A percentile compares a stretch with the other conserved stretches of the same genome.
phyloP scores from a whole-genome alignment of 2,888 invertebrate genomes.

The Drosophila formosana region DNA sequence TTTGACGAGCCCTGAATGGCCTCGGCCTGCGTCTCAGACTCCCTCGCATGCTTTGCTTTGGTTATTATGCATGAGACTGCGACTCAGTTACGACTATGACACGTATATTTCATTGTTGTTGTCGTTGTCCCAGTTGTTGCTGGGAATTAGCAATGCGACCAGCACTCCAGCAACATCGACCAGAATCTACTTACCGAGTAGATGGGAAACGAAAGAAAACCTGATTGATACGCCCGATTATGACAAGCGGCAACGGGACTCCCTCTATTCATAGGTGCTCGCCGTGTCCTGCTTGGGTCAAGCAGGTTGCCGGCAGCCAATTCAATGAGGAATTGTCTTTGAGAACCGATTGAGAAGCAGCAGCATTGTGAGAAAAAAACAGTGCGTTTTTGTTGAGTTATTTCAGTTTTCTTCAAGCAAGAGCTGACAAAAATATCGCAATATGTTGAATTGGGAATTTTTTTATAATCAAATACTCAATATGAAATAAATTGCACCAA shows the following conservation, averaged over 20 bases:
- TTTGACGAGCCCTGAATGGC: constrained; percentile 71
- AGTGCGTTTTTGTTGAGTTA: not conserved
- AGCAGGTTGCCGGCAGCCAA: constrained; percentile 24
- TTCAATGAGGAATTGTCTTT: not conserved
- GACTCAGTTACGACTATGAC: constrained; percentile 54
- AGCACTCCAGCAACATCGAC: constrained; percentile 30
- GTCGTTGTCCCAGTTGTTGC: constrained; percentile 11
- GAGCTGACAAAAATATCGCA: too few relatives aligned
- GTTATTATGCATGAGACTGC: constrained; percentile 65
- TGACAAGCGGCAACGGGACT: constrained; percentile 38
- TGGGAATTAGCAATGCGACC: constrained; percentile 70
- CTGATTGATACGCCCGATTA: constrained; percentile 54
- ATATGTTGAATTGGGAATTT: too few relatives aligned
- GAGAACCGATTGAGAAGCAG: constrained; percentile 1
- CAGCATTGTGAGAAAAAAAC: constrained; percentile 1
- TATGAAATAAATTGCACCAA: too few relatives aligned
- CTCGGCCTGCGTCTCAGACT: constrained; percentile 24
- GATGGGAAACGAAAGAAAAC: constrained; percentile 7
- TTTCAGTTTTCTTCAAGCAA: not conserved
- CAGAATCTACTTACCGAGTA: constrained; percentile 1
- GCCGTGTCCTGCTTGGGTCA: constrained; percentile 39
- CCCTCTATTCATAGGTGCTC: not conserved
- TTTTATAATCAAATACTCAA: too few relatives aligned
- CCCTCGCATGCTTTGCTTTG: constrained; percentile 20
- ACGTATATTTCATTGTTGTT: constrained; percentile 43